phyloP scores from a whole-genome alignment of 2,797 vertebrate genomes.

The Amphiprion clarkii region DNA sequence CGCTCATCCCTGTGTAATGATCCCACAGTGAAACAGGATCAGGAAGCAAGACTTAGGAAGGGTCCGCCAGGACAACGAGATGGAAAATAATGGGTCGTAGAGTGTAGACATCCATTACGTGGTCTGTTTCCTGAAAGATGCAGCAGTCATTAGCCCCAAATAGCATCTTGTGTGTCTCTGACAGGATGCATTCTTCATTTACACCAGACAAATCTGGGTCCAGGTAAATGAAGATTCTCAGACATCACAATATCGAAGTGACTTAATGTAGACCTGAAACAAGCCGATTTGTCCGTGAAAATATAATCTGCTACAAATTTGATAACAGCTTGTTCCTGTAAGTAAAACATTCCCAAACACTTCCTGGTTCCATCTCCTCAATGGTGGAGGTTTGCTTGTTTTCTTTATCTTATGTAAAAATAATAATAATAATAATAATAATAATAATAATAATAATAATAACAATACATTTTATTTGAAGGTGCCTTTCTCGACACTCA shows the following conservation, averaged over 20 bases:
- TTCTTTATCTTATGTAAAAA: neutral
- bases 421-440: neutral
- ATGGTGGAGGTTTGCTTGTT: neutral
- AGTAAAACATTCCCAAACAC: neutral
- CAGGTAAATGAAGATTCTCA: conserved; percentile 17
- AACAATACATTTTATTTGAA: too few species aligned
- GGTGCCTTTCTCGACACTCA: too few species aligned
- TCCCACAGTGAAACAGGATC: conserved; percentile 69
- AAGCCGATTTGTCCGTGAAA: neutral
- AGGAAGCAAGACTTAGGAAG: conserved; percentile 53
- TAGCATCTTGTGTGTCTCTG: conserved; percentile 47
- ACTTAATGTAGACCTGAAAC: neutral
- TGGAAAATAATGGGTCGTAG: conserved; percentile 62
- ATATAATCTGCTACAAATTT: neutral
- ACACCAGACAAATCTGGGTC: conserved; percentile 23
- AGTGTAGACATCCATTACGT: conserved; percentile 64
- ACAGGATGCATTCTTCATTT: conserved; percentile 42
- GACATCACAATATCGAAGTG: neutral
- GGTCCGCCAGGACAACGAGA: conserved; percentile 65
- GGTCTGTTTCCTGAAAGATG: conserved; percentile 69
- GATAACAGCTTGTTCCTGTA: neutral
- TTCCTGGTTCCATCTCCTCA: neutral
- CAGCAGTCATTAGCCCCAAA: conserved; percentile 44
- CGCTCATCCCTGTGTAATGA: conserved; percentile 49
- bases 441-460: neutral